Base-by-base conservation (phyloP, 2,113 vertebrate genomes). In the Ceyx margarethae region DNA sequence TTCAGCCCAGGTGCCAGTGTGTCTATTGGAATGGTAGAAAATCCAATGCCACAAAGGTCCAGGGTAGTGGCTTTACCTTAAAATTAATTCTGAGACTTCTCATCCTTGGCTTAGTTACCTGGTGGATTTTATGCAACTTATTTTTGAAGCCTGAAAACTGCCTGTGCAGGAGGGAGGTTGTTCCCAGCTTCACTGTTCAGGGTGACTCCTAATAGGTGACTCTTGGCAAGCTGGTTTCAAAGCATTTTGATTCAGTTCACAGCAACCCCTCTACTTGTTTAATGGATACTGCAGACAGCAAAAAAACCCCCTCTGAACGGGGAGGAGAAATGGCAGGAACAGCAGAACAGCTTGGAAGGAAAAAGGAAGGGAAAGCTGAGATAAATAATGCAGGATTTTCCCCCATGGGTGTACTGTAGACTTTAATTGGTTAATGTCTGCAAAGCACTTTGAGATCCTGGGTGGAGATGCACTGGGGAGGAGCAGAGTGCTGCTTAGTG, bases 91-190 rank as follows among this genome's bases (percentile, higher is more conserved):
- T 61, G 53, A 75, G 66, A 68, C 72, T 94, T 87, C 92, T 94
- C 73, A 91, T 89, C 67, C 87, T 91, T 95, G 79, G 61, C 57
- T 90, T 95, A 96, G 95, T 96, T 97, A 94, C 74, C 64, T 87
- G 42, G 60, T 62, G 7, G 62, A 40, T 91, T 82, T 95, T 77
- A 21, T 74, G 51, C 78, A 81, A 92, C 48, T 77, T 66, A 82
- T 94, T 66, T 42, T 85, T 78, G 57, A 75, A 75, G 25, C 50
- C 29, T 81, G 84, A 48, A 72, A 85, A 74, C 65, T 81, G 15
- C 6, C 0, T 6, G 2, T 78, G 57, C 7, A 23, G 35, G 20
- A 15, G 65, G 62, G 62, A 88, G 46, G 17, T 71, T 37, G 40
- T 67, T 77, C 83, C 60, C 45, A 68, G 2, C 37, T 37, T 37